phyloP scores from a whole-genome alignment of 1,140 invertebrate genomes.

The Neodiprion pinetum region DNA sequence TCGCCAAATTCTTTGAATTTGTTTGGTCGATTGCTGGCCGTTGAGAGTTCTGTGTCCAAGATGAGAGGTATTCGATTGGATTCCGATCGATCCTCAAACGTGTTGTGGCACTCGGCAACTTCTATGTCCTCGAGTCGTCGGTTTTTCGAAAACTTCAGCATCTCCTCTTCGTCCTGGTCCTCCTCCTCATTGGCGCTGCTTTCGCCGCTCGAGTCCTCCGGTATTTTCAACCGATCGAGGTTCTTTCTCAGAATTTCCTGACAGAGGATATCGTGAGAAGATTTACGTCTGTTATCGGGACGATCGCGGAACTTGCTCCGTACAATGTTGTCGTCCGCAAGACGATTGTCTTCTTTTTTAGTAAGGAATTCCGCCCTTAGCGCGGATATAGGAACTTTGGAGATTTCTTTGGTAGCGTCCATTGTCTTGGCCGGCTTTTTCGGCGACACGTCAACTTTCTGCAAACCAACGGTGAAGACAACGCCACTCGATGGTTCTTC shows the following conservation, averaged over 20 bases:
- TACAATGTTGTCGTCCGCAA: conserved; percentile 23
- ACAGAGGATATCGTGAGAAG: conserved; percentile 47
- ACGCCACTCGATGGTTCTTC: conserved; percentile 32
- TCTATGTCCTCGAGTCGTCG: not conserved
- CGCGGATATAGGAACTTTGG: conserved; percentile 40
- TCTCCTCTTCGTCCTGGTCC: conserved; percentile 26
- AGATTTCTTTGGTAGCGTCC: conserved; percentile 31
- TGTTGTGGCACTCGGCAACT: conserved; percentile 6
- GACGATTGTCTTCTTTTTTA: conserved; percentile 23
- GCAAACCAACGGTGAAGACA: conserved; percentile 52
- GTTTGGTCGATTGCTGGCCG: not conserved
- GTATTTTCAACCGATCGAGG: conserved; percentile 29
- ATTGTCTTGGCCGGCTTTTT: conserved; percentile 6
- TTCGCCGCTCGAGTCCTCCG: conserved; percentile 34
- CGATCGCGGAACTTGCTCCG: conserved; percentile 35
- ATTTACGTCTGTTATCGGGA: conserved; percentile 35
- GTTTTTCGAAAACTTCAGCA: not conserved
- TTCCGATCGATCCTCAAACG: not conserved
- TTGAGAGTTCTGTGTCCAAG: not conserved
- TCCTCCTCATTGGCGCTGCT: conserved; percentile 39
- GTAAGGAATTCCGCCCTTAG: conserved; percentile 40
- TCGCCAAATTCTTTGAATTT: not conserved
- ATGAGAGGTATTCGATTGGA: not conserved
- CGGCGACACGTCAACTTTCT: conserved; percentile 31
- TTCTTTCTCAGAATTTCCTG: conserved; percentile 38